phyloP scores from a whole-genome alignment of 2,113 vertebrate species.

The Gila orcuttii region DNA sequence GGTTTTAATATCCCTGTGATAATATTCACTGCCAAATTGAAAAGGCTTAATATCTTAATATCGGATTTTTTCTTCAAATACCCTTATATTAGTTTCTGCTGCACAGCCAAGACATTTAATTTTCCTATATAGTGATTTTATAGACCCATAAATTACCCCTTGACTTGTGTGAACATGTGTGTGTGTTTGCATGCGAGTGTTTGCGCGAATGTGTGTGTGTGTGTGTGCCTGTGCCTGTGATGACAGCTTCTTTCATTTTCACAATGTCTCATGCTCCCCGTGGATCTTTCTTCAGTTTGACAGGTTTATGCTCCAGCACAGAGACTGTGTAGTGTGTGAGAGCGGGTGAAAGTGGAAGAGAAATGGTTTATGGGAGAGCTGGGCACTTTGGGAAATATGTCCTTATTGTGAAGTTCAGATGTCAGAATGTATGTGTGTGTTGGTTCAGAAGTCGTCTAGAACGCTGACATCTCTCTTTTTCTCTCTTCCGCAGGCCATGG shows the following conservation, averaged over 20 bases:
- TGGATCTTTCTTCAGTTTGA: constrained; percentile 46
- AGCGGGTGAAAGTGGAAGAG: constrained; percentile 18
- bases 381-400: constrained; percentile 57
- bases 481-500: constrained; percentile 86
- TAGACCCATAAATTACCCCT: constrained; percentile 16
- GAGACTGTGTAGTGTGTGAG: constrained; percentile 41
- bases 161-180: constrained; percentile 13
- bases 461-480: constrained; percentile 27
- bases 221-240: constrained; percentile 62
- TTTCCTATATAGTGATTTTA: constrained; percentile 14
- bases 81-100: constrained; percentile 40
- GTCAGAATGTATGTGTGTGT: constrained; percentile 37
- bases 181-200: constrained; percentile 35
- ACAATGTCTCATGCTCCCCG: constrained; percentile 45
- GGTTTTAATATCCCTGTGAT: constrained; percentile 49
- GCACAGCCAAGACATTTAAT: constrained; percentile 1
- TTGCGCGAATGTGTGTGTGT: constrained; percentile 57
- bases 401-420: constrained; percentile 53
- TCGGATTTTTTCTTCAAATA: constrained; percentile 43
- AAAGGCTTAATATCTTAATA: constrained; percentile 32
- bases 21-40: constrained; percentile 43
- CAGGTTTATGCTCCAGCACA: constrained; percentile 49
- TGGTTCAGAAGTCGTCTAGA: neutral
- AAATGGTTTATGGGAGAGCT: constrained; percentile 50
- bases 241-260: constrained; percentile 61